Conservation (phyloP, 2,797 vertebrate genomes). For the Discoglossus pictus region DNA sequence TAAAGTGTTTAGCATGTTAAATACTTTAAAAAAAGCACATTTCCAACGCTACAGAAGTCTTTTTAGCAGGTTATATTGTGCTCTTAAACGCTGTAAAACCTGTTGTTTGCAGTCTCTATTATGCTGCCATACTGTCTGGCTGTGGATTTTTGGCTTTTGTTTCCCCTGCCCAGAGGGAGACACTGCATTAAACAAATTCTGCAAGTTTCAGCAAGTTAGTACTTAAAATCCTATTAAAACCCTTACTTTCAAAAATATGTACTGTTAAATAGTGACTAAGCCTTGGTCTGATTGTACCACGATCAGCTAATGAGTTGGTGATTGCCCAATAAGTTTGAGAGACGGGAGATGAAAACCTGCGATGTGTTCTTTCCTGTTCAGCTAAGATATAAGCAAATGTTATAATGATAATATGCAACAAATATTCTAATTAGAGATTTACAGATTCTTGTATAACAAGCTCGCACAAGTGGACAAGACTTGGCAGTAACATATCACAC, state of each 20-base stretch:
- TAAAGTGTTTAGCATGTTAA: no score
- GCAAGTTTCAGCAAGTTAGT: constrained; percentile 29
- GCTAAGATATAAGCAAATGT: background rate
- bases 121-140: constrained; percentile 11
- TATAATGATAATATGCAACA: constrained; percentile 2
- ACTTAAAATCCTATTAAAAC: constrained; percentile 32
- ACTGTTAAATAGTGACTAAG: constrained; percentile 39
- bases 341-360: background rate
- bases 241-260: constrained; percentile 31
- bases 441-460: no score
- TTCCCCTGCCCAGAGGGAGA: constrained; percentile 31
- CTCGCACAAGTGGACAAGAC: no score
- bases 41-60: background rate
- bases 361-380: background rate
- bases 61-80: background rate
- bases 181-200: constrained; percentile 22
- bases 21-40: no score
- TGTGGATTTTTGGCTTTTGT: constrained; percentile 1
- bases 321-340: constrained; percentile 16
- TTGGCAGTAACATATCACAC: no score
- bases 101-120: constrained; percentile 21
- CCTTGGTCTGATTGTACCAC: constrained; percentile 21
- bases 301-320: constrained; percentile 25
- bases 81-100: constrained; percentile 27
- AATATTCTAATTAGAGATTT: constrained; percentile 4